Evolutionary conservation across 2,797 vertebrate species (phyloP).

Genomic region (Falco naumanni): DNA sequence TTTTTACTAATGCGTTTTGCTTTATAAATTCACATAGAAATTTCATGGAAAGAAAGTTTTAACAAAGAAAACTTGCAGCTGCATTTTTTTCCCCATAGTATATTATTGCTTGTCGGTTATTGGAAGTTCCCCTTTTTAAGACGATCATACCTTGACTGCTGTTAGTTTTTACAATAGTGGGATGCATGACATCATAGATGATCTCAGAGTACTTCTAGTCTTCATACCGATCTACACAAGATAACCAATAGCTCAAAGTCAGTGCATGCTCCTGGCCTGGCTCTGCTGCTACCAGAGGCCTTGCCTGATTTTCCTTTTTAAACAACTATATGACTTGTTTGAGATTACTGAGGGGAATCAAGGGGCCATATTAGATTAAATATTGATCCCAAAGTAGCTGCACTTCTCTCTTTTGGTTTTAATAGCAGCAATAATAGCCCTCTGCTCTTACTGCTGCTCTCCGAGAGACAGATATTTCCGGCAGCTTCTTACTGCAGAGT

Average conservation of each 20-base stretch:
- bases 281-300: neutral
- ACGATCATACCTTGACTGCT: neutral
- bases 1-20: neutral
- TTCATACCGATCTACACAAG: neutral
- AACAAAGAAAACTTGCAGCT: neutral
- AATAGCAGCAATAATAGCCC: conserved; percentile 12
- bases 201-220: neutral
- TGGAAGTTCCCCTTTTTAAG: neutral
- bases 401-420: conserved; percentile 2
- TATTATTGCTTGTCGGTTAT: neutral
- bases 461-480: neutral
- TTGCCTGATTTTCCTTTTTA: neutral
- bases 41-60: neutral
- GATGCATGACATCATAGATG: neutral
- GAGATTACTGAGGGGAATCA: neutral
- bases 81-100: neutral
- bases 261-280: neutral
- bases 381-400: conserved; percentile 42
- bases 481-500: neutral
- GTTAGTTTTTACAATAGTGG: neutral
- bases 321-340: neutral
- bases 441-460: neutral
- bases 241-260: neutral
- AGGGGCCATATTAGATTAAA: neutral
- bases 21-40: neutral